These are phyloP conservation scores for Ridgeia piscesae DNA, from an alignment of 1,140 invertebrate genomes.

Conservation along the genomic window DNA sequence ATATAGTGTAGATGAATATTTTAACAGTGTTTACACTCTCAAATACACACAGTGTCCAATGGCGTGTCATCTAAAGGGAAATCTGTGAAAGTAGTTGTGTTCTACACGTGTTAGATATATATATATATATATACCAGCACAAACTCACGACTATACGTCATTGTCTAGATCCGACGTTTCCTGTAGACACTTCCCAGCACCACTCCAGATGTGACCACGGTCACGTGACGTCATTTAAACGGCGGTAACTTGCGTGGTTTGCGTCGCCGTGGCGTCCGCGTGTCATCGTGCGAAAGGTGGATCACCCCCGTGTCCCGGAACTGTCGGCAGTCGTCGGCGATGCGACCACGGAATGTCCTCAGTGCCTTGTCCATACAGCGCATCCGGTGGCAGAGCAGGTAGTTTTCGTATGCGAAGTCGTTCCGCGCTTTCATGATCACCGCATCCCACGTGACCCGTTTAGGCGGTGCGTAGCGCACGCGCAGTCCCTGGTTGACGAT, in stretches of 20 bases:
- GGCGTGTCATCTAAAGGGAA: not conserved
- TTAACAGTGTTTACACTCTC: not conserved
- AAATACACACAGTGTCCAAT: not conserved
- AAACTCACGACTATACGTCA: too few species aligned
- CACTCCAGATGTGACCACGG: not conserved
- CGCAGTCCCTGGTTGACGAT: not conserved
- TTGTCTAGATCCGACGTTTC: not conserved
- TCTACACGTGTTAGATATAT: not conserved
- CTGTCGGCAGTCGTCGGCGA: not conserved
- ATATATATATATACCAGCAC: too few species aligned
- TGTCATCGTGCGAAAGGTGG: not conserved
- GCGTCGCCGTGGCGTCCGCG: not conserved
- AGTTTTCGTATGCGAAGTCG: not conserved
- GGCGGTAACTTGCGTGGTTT: not conserved
- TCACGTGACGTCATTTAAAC: not conserved
- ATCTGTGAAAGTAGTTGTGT: not conserved
- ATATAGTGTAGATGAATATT: not conserved
- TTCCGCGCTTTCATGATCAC: not conserved
- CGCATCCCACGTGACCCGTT: not conserved
- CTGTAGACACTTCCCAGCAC: not conserved
- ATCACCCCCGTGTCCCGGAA: not conserved
- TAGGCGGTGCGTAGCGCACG: not conserved
- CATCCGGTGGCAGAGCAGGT: not conserved
- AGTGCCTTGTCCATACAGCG: not conserved
- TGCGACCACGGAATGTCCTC: not conserved